Evolutionary conservation across 2,113 vertebrate genomes (phyloP), one percentile per base, ranked within the genome.

Genomic region (Mus spicilegus): DNA sequence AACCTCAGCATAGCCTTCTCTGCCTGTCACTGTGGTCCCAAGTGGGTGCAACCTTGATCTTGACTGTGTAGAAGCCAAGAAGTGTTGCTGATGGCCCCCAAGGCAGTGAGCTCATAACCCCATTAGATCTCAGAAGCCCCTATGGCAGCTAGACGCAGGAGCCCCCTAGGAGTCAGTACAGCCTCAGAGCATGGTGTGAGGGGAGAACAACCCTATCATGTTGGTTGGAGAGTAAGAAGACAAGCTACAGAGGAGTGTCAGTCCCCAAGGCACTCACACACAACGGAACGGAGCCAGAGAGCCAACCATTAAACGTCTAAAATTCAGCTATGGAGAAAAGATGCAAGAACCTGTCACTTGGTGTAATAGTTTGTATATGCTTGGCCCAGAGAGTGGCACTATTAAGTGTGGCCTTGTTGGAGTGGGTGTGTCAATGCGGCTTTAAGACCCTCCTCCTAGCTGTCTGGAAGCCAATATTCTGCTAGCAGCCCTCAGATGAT

Each of bases 181-280:
- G 42, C 22, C 10, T 54, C 3, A 72, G 36, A 28, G 26, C 0
- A 0, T 33, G 24, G 33, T 7, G 4, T 69, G 12, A 20, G 1
- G 8, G 73, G n/a, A 82, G 39, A 85, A 19, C 7, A 56, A 20
- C 12, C 24, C 9, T 54, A 87, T 33, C 54, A 19, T 46, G 49
- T 30, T 69, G 49, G 3, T 86, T 30, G 75, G 94, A 54, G 65
- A 61, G 63, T 28, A 10, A 7, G 19, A 28, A 77, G 36, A 19
- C 78, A 8, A 30, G 58, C 51, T 54, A 13, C 26, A 89, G 33
- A 19, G 58, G 61, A 16, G 42, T 54, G 46, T 69, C 26, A 90
- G 51, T 30, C 14, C 49, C 13, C 19, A 13, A 6, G 0, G 5
- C 46, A 20, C n/a, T 54, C 80, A 69, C 19, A 11, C 26, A 9